Base-by-base conservation (phyloP, 2,888 invertebrate genomes). In the Rhaphigaster nebulosa region DNA sequence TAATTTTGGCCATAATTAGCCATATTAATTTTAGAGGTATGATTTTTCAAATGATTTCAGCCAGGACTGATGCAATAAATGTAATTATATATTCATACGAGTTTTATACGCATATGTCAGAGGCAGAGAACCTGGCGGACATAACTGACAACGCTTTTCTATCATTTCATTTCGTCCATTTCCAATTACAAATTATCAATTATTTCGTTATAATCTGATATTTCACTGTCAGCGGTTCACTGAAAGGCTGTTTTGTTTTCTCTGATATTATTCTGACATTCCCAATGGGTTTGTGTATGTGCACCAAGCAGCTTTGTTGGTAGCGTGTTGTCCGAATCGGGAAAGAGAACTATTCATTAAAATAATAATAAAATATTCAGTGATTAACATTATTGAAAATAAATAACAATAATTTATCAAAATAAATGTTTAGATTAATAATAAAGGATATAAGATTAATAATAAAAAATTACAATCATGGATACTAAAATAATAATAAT, bases 121-220 rank as follows among this genome's bases (percentile, higher is more conserved):
- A 26, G 45, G n/a, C 84, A 84, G 45, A 15, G 84, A 50, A 26
- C 84, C 45, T 45, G 84, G 41, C 84, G 18, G 84, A 41, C 84
- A 84, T 84, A 45, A 50, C 45, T 41, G 45, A 50, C 45, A 50
- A 84, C 45, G 41, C 84, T 84, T 84, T 45, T 84, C 84, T 84
- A 84, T 84, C 84, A 84, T 45, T 84, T 84, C 45, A 50, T 50
- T 84, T 84, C n/a, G 84, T 76, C 70, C 84, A 84, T 84, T 84
- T 84, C 84, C 84, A 84, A 84, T 84, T 84, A 84, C 45, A 41
- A 50, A 50, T 84, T 84, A 84, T 84, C 45, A 84, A 84, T 84
- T 84, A 84, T 84, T 84, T 84, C 45, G 45, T 84, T 84, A 50
- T 84, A n/a, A 84, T 84, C 45, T 84, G 45, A 84, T 84, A 84